phyloP scores from a whole-genome alignment of 2,888 invertebrate genomes.

The Zeuzera pyrina region DNA sequence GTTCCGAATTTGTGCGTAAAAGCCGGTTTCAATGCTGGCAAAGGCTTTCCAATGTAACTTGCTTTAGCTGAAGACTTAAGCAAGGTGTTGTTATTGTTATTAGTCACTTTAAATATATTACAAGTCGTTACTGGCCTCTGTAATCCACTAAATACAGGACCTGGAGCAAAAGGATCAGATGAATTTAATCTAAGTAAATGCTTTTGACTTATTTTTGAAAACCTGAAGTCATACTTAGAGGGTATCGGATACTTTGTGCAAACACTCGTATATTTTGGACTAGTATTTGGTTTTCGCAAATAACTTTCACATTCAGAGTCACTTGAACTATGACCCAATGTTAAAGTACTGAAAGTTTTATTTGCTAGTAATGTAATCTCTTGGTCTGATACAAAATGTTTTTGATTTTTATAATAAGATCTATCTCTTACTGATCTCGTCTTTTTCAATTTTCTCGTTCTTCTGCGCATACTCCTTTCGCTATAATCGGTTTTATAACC shows the following conservation, averaged over 20 bases:
- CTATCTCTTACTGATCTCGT: conserved; percentile 64
- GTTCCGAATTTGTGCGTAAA: conserved; percentile 65
- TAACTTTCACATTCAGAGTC: conserved; percentile 65
- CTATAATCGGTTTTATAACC: conserved; percentile 75
- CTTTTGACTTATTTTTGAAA: conserved; percentile 49
- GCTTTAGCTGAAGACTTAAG: conserved; percentile 51
- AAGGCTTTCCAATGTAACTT: conserved; percentile 35
- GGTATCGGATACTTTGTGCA: conserved; percentile 56
- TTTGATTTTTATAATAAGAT: conserved; percentile 69
- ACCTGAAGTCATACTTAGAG: conserved; percentile 52
- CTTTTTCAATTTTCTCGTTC: conserved; percentile 65
- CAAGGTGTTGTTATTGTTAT: conserved; percentile 48
- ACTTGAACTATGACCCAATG: conserved; percentile 71
- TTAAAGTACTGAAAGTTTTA: conserved; percentile 67
- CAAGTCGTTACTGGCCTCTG: conserved; percentile 55
- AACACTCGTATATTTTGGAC: conserved; percentile 62
- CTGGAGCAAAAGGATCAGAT: conserved; percentile 64
- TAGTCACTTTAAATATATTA: conserved; percentile 62
- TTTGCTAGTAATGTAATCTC: conserved; percentile 73
- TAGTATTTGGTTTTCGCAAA: conserved; percentile 48
- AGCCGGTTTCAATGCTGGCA: conserved; percentile 54
- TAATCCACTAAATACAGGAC: conserved; percentile 65
- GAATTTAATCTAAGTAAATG: conserved; percentile 46
- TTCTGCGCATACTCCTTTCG: conserved; percentile 56
- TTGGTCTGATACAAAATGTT: conserved; percentile 72